Base-by-base conservation (phyloP, 1,140 invertebrate species). In the Archivesica marissinica region DNA sequence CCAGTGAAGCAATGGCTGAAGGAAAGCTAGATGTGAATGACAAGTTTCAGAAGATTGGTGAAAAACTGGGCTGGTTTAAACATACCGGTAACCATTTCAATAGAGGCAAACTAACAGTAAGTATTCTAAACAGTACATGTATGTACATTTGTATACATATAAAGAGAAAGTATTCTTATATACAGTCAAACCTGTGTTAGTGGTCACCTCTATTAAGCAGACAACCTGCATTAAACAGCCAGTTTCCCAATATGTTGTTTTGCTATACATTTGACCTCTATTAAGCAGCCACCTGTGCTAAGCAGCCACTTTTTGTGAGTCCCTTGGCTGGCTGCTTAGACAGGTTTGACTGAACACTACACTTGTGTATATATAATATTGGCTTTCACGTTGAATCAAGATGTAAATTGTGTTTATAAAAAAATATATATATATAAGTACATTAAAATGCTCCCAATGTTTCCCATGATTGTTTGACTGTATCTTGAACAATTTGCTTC, bases 61-160 rank as follows among this genome's bases (percentile, higher is more conserved):
- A 85, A 41, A 85, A 78, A 30, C 28, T 85, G 13, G 82, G 82
- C 17, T 85, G 82, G 82, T 85, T 85, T 25, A 75, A 78, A n/a
- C 30, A 68, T 38, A 20, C 20, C 28, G 20, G 28, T 56, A 41
- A 39, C 4, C 41, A 66, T 68, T 39, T 38, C 2, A 59, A 66
- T 59, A 30, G 68, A 3, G 61, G 61, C 52, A 72, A 56, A 35
- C 41, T 75, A 9, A 15, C 28, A 11, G 82, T 85, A 85, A 70
- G 72, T 38, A 39, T 25, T 38, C 1, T 15, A 13, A 20, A 28
- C 30, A 61, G 13, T 56, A 23, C 25, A 56, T 56, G n/a, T 25
- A 7, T 6, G n/a, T 20, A 7, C 13, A 56, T 11, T 56, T 11
- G 13, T 11, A 20, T 9, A 47, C 44, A 47, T 11, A 47, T 47